Evolutionary conservation across 2,888 invertebrate species (phyloP).

Genomic region (Parapristionchus giblindavisi): DNA sequence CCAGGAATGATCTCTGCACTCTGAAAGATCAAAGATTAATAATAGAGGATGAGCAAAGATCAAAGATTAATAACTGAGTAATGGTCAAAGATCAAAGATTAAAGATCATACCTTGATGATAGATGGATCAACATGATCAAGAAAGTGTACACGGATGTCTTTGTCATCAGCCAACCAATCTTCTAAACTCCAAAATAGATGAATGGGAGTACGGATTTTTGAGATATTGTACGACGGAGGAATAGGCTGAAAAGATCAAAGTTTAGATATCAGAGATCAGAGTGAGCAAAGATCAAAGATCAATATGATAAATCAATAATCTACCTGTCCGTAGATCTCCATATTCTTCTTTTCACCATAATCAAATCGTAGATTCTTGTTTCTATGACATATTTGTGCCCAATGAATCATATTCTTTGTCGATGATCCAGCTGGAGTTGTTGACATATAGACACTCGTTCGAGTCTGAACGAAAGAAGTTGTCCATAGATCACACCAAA

Average conservation of each 20-base stretch:
- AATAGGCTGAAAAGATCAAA: constrained; percentile 15
- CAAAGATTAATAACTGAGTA: not conserved
- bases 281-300: not conserved
- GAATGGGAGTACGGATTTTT: constrained; percentile 13
- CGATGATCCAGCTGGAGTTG: constrained; percentile 23
- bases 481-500: no score
- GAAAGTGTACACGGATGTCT: constrained; percentile 19
- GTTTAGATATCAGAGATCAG: not conserved
- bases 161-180: constrained; percentile 34
- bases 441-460: constrained; percentile 18
- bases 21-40: constrained; percentile 17
- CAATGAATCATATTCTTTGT: constrained; percentile 34
- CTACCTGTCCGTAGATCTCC: constrained; percentile 36
- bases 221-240: constrained; percentile 32
- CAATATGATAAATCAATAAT: not conserved
- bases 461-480: constrained; percentile 17
- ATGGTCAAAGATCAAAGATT: constrained; percentile 7
- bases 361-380: constrained; percentile 22
- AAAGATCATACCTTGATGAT: constrained; percentile 28
- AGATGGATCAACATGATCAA: constrained; percentile 2
- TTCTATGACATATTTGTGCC: constrained; percentile 34
- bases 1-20: constrained; percentile 37
- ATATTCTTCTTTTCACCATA: constrained; percentile 31
- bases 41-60: constrained; percentile 9
- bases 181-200: constrained; percentile 33